Evolutionary conservation across 2,113 vertebrate species (phyloP), one percentile per base, ranked within the genome.

Genomic region (Petromus typicus): DNA sequence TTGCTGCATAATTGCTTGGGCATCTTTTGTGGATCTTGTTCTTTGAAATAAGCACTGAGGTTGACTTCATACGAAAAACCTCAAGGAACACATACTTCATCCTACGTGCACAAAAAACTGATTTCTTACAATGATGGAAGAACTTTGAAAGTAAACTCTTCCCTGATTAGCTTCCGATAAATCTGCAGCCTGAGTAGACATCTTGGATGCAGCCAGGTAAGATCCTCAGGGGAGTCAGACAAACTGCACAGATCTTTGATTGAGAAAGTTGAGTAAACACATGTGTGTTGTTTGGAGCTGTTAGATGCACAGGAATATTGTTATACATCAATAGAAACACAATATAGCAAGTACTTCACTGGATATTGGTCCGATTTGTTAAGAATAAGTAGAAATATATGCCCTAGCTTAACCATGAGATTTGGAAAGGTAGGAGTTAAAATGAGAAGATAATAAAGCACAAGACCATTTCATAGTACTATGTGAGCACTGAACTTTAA

Each of bases 1-100:
- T 48, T 91, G 17, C 69, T n/a, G 4, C 51, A 59, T 57, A 75
- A 93, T 97, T 91, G 71, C 75, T 92, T 87, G 64, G 45, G 13
- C n/a, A 48, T n/a, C 16, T 27, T 14, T 34, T 82, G 7, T 57
- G 37, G 43, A 66, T 25, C 4, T 34, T 89, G 1, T 61, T 79
- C 27, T 80, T 89, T 45, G 32, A 90, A 71, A 20, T 79, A 8
- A 3, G 22, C 63, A 54, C 13, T n/a, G 37, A 83, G 37, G 32
- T 40, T n/a, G 56, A 2, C 4, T 40, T 80, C 66, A 11, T 80
- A 34, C 16, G 14, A 92, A 76, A 89, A 10, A 7, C 43, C 54
- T 32, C 23, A 43, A 43, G n/a, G 79, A 87, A 54, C 12, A 67
- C 92, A 25, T 14, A 6, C n/a, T n/a, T 10, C 37, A 5, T 66